Evolutionary conservation across 2,113 vertebrate genomes (phyloP), one percentile per base, ranked within the genome.

Genomic region (Leucoraja erinaceus): DNA sequence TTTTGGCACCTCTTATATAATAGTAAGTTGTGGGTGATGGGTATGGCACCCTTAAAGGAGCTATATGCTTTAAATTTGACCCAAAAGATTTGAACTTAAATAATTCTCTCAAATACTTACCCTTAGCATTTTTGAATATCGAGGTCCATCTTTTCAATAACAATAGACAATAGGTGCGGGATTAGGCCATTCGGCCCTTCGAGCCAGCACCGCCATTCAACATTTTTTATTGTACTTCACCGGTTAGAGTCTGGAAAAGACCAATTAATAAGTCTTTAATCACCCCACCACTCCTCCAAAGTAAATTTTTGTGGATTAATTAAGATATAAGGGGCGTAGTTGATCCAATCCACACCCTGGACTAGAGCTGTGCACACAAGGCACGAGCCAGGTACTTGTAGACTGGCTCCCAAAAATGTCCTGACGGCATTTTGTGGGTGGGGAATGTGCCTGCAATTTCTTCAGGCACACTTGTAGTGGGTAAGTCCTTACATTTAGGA

Each of bases 1-100:
- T 94, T 94, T 93, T 0, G 70, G 68, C 33, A 91, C 90, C 63
- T 47, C 68, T 91, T 74, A 25, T 72, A 54, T 91, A 91, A 91
- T 20, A 91, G 66, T 70, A 91, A 72, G 22, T 47, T 70, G 54
- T 14, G 61, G 83, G 90, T 72, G 68, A 74, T 91, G 66, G 38
- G 47, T 91, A 25, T 54, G 68, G 12, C 59, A 47, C 90, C 47
- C 20, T 72, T 72, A 91, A 88, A 91, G 68, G 90, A 72, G 31
- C 90, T 54, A 33, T 74, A 91, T 91, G 90, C 90, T 91, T 91
- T 72, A 91, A 54, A 72, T 91, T 91, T 74, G 38, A 14, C 66
- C 68, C 68, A 5, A 54, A 20, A 22, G 9, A 5, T 54, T 91
- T 72, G 12, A 91, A 47, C 66, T 25, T 47, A 72, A 90, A 70